Base-by-base conservation (phyloP, 2,888 invertebrate species). In the Venusia cambrica region DNA sequence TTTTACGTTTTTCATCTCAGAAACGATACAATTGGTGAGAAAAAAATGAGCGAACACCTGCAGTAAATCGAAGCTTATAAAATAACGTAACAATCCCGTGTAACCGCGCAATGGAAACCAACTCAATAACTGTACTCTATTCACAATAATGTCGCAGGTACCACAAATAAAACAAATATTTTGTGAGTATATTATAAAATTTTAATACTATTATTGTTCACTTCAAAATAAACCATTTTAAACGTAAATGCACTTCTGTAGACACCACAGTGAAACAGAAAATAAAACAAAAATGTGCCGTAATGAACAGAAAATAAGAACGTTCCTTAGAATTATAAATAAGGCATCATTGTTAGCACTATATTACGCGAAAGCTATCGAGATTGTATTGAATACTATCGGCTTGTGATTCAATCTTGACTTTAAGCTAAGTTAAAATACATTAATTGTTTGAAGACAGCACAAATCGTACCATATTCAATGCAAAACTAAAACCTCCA, bases 201-300 rank as follows among this genome's bases (percentile, higher is more conserved):
- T 73, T 76, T 81, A 83, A 79, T 83, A 81, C 80, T 78, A 79
- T 75, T 66, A 73, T 75, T 75, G 69, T 73, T 79, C 66, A 64
- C 66, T 62, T 66, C 61, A 63, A 73, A 63, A 56, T 58, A 35
- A 62, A 42, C 49, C 50, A 54, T 57, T 48, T 55, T 39, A 49
- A 68, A 68, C 62, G 48, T 69, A 69, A 70, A 71, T 69, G 71
- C 70, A 63, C 65, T 59, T 54, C 40, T 50, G 45, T 55, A 57
- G 53, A 52, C 43, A 43, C 40, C 28, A 50, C 56, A 56, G 46
- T 42, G 28, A 53, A 65, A 63, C 42, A 55, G 56, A 52, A 53
- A 47, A 44, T 33, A 37, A 21, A 26, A 39, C 27, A 10, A 35
- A 41, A 49, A 33, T 29, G 17, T 28, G 39, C 43, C 49, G 21